Evolutionary conservation across 64 coral and sea anemone genomes (phyloP).

Genomic region (Catalaphyllia jardinei): DNA sequence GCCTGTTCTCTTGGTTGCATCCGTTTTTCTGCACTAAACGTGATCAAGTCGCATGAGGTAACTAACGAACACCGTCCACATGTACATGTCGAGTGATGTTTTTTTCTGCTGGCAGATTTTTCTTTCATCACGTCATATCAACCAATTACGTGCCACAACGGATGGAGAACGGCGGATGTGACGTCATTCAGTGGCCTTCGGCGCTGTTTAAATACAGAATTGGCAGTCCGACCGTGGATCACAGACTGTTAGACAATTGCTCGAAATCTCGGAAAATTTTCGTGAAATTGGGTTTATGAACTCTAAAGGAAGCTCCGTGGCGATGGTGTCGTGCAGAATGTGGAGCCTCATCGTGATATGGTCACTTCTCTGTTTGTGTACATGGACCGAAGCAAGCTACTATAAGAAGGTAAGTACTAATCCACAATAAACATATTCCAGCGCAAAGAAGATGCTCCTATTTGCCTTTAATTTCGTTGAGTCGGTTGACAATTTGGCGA

Average conservation of each 20-base stretch:
- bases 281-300: not conserved
- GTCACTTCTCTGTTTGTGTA: not conserved
- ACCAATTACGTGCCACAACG: slow-evolving; percentile 20
- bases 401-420: slow-evolving; percentile 9
- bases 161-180: slow-evolving; percentile 22
- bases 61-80: not conserved
- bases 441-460: not conserved
- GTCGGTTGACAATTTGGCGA: not conserved
- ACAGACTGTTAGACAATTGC: not conserved
- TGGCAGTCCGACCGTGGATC: slow-evolving; percentile 4
- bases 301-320: not conserved
- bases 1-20: too few relatives aligned
- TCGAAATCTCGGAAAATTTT: not conserved
- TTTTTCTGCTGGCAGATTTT: not conserved
- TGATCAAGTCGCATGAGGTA: not conserved
- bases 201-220: slow-evolving; percentile 2
- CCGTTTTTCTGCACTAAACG: not conserved
- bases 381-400: not conserved
- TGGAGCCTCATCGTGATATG: not conserved
- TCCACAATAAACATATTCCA: not conserved
- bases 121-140: not conserved
- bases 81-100: too few relatives aligned
- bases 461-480: not conserved
- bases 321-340: not conserved
- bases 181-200: slow-evolving; percentile 5